phyloP scores from a whole-genome alignment of 2,797 vertebrate species.

The Typhlichthys eigenmanni region DNA sequence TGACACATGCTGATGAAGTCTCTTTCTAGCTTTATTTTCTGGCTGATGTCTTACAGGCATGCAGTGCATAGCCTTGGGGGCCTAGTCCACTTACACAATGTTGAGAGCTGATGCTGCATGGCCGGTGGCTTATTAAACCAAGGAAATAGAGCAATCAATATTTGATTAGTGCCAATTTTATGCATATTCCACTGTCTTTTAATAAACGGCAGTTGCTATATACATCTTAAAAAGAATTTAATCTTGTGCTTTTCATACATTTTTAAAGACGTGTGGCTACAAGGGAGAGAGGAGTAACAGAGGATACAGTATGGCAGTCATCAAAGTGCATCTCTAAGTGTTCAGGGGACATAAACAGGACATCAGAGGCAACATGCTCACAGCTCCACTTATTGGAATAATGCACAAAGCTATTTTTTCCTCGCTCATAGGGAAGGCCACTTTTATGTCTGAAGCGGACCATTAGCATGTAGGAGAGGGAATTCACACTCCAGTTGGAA shows the following conservation, averaged over 20 bases:
- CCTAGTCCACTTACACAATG: conserved; percentile 17
- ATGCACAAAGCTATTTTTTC: conserved; percentile 44
- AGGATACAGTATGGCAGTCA: conserved; percentile 38
- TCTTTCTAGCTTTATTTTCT: conserved; percentile 19
- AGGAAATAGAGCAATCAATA: conserved; percentile 67
- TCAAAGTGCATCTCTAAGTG: conserved; percentile 73
- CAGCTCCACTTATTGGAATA: conserved; percentile 29
- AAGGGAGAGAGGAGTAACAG: conserved; percentile 22
- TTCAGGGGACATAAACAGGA: conserved; percentile 52
- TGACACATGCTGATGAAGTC: conserved; percentile 45
- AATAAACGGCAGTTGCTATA: conserved; percentile 30
- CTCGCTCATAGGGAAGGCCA: conserved; percentile 28
- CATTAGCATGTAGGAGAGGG: conserved; percentile 73
- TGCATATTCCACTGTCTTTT: conserved; percentile 39
- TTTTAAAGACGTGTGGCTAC: conserved; percentile 51
- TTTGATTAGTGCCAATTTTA: conserved; percentile 65
- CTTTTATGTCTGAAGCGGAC: conserved; percentile 61
- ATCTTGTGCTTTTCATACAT: conserved; percentile 61
- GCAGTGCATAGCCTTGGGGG: conserved; percentile 8
- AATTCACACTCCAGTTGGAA: conserved; percentile 73
- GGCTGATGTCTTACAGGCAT: conserved; percentile 32
- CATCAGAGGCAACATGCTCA: conserved; percentile 46
- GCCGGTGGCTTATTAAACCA: conserved; percentile 54
- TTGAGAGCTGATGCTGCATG: conserved; percentile 32
- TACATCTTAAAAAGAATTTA: conserved; percentile 54